Percentiles rank a stretch among this genome's conserved stretches.
phyloP scores from a whole-genome alignment of 1,140 invertebrate genomes.

The Rhagoletis zephyria region DNA sequence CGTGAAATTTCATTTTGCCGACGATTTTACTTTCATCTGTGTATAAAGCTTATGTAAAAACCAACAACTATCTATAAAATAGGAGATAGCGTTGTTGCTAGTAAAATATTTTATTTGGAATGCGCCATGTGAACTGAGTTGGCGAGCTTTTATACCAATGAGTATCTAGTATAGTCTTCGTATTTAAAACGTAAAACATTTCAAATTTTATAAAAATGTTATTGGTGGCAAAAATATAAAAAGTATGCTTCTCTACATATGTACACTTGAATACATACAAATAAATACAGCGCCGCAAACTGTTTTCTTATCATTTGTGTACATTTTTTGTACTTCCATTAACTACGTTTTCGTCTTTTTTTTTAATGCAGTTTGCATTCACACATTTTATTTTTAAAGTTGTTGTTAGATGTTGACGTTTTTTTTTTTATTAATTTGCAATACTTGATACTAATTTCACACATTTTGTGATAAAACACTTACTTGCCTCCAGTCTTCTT shows the following conservation, averaged over 20 bases:
- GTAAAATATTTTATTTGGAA: slow-evolving; percentile 22
- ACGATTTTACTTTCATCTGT: not conserved
- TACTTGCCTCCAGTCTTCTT: not conserved
- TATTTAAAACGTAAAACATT: not conserved
- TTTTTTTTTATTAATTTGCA: not conserved
- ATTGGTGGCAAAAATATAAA: too few relatives aligned
- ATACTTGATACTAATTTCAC: not conserved
- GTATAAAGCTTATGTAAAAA: not conserved
- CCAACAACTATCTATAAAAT: not conserved
- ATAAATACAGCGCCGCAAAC: not conserved
- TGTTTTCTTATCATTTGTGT: not conserved
- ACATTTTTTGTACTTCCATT: not conserved
- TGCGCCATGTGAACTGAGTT: not conserved
- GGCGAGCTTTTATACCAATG: not conserved
- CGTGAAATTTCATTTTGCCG: slow-evolving; percentile 51
- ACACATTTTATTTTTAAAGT: not conserved
- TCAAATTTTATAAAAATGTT: not conserved
- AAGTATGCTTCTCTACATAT: not conserved
- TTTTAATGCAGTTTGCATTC: not conserved
- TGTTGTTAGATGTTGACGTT: not conserved
- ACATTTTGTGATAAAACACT: not conserved
- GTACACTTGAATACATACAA: not conserved
- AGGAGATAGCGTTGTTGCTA: not conserved
- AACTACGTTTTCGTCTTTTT: not conserved
- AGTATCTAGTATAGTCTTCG: not conserved